Conservation (phyloP, 2,113 vertebrate species). For the Ictidomys tridecemlineatus region DNA sequence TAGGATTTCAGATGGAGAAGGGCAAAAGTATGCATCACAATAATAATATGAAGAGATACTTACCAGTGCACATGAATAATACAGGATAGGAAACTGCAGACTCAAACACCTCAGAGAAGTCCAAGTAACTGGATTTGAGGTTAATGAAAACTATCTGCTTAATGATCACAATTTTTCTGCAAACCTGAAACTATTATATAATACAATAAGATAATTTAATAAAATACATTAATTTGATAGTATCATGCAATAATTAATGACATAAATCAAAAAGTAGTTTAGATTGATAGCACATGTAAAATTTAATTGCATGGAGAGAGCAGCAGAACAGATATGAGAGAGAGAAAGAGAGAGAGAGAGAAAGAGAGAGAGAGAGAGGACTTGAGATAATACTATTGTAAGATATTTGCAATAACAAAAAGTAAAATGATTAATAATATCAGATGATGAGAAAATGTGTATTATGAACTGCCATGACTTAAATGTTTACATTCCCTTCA, state of each 20-base stretch:
- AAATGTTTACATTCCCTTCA: neutral
- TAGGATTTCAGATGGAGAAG: neutral
- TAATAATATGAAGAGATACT: neutral
- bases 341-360: too few species aligned
- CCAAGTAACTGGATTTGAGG: too few species aligned
- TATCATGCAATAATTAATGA: neutral
- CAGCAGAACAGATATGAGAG: neutral
- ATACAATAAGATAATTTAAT: neutral
- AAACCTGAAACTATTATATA: neutral
- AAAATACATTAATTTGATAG: neutral
- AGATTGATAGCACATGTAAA: neutral
- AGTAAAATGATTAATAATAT: neutral
- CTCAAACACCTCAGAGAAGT: neutral
- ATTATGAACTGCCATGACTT: neutral
- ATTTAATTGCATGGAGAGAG: neutral
- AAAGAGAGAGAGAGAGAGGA: too few species aligned
- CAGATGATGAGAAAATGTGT: neutral
- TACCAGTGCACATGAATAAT: neutral
- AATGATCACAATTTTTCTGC: neutral
- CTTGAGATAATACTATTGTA: neutral
- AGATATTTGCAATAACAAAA: neutral
- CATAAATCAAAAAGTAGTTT: neutral
- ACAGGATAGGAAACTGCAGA: neutral
- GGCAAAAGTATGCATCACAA: neutral
- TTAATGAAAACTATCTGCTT: neutral